phyloP scores from a whole-genome alignment of 2,797 vertebrate species.

The Numenius phaeopus region DNA sequence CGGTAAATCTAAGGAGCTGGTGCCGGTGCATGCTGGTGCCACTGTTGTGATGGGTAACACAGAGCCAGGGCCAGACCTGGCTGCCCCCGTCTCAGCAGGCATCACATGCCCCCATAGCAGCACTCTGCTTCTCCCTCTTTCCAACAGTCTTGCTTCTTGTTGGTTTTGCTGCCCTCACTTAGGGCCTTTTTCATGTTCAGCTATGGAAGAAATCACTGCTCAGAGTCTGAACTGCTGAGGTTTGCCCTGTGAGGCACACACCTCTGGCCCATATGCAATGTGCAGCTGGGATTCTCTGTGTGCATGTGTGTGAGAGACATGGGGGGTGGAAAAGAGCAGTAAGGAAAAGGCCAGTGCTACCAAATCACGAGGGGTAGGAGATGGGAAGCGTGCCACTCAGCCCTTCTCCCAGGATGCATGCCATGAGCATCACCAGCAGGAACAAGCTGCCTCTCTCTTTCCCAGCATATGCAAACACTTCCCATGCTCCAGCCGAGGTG shows the following conservation, averaged over 20 bases:
- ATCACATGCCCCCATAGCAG: accelerated
- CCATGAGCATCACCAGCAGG: not conserved
- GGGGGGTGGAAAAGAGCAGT: accelerated
- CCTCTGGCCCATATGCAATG: accelerated
- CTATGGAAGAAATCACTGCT: not conserved
- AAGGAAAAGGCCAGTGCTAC: not conserved
- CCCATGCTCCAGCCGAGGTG: not conserved
- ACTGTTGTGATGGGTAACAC: not conserved
- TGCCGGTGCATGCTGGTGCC: accelerated
- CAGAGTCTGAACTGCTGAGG: not conserved
- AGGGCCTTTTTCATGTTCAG: not conserved
- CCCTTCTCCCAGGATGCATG: not conserved
- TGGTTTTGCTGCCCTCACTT: not conserved
- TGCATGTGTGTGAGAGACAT: not conserved
- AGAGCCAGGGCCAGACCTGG: not conserved
- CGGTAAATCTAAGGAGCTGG: not conserved
- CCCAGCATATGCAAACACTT: not conserved
- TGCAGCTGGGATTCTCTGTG: not conserved
- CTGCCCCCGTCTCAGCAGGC: not conserved
- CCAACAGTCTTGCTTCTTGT: not conserved
- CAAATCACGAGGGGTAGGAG: not conserved
- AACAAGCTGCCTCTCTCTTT: not conserved
- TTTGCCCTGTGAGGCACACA: not conserved
- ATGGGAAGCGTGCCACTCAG: not conserved
- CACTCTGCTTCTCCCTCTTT: not conserved